Evolutionary conservation across 2,797 vertebrate species (phyloP).

Genomic region (Caiman crocodilus): DNA sequence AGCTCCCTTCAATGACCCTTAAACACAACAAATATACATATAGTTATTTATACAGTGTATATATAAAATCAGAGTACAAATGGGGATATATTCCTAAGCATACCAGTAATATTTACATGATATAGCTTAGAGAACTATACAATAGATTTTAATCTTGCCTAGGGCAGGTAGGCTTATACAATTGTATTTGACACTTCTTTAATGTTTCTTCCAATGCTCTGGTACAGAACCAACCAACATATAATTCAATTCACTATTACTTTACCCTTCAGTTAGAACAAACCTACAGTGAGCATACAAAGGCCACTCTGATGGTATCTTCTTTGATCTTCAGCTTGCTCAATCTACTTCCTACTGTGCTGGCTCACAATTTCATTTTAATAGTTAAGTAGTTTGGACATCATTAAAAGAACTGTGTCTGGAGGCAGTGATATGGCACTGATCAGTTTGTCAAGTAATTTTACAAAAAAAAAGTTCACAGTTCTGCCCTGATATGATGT

Average conservation of each 20-base stretch:
- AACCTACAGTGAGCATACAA: conserved; percentile 62
- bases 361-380: conserved; percentile 77
- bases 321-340: conserved; percentile 71
- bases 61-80: rapidly evolving
- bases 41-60: rapidly evolving
- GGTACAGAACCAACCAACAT: conserved; percentile 46
- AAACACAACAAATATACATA: not conserved
- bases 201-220: conserved; percentile 28
- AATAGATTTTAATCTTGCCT: conserved; percentile 8
- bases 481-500: conserved; percentile 73
- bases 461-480: conserved; percentile 74
- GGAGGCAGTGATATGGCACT: conserved; percentile 75
- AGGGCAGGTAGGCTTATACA: not conserved
- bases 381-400: conserved; percentile 78
- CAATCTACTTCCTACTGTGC: conserved; percentile 71
- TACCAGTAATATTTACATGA: not conserved
- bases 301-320: conserved; percentile 70
- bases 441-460: conserved; percentile 74
- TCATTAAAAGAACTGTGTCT: conserved; percentile 78
- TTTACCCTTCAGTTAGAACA: conserved; percentile 70
- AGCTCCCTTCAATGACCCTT: too few relatives aligned
- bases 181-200: conserved; percentile 55
- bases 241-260: conserved; percentile 51
- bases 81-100: not conserved
- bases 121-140: not conserved